These are phyloP conservation scores for Acanthis flammea DNA, from an alignment of 2,797 vertebrate species.

Conservation along the genomic window DNA sequence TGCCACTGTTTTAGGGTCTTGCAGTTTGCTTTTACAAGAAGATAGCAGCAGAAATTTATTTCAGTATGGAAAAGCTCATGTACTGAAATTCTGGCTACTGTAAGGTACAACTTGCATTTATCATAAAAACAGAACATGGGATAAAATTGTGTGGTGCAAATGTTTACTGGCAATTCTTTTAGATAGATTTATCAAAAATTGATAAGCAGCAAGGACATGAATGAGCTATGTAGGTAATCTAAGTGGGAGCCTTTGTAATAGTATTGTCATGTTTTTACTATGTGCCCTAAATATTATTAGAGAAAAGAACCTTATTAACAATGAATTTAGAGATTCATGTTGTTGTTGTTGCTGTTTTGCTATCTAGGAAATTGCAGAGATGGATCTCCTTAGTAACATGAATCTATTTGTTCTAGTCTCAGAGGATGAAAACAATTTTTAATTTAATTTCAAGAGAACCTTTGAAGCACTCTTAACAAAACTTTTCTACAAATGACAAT, in stretches of 20 bases:
- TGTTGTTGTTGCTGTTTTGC: background rate
- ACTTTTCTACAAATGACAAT: background rate
- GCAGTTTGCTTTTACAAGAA: background rate
- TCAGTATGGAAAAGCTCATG: background rate
- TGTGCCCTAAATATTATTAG: background rate
- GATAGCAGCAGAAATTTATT: background rate
- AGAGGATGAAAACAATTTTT: background rate
- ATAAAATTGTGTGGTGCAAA: background rate
- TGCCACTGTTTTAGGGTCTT: background rate
- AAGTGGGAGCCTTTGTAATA: background rate
- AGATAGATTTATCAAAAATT: background rate
- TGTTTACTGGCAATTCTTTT: background rate
- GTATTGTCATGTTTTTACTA: background rate
- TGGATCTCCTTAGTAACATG: background rate
- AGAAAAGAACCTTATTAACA: conserved; percentile 9
- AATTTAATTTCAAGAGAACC: background rate
- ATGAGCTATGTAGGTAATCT: background rate
- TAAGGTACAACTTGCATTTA: background rate
- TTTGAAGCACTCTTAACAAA: background rate
- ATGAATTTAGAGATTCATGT: background rate
- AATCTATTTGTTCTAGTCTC: background rate
- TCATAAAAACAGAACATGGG: background rate
- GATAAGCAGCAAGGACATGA: background rate
- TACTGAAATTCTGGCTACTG: background rate
- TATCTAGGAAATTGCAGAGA: background rate